These are phyloP conservation scores for Loriculus beryllinus DNA, from an alignment of 2,797 vertebrate species.

Conservation along the genomic window DNA sequence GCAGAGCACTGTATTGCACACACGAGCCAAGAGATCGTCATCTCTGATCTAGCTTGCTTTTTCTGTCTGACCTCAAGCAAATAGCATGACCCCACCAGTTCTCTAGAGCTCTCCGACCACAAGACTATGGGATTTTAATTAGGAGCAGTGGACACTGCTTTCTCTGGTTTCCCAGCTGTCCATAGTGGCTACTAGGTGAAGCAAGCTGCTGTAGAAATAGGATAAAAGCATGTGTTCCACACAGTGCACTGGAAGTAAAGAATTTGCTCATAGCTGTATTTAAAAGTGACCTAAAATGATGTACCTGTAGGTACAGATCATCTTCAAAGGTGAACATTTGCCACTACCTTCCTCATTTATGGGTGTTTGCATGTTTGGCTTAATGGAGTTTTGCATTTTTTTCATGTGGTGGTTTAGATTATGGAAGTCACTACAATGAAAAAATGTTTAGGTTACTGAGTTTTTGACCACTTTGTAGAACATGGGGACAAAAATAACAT, in stretches of 20 bases:
- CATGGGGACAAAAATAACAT: neutral
- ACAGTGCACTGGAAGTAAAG: neutral
- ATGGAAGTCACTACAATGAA: neutral
- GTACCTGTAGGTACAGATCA: neutral
- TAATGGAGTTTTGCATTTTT: neutral
- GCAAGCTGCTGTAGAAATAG: neutral
- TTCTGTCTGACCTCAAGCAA: conserved; percentile 43
- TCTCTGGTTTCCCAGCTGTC: neutral
- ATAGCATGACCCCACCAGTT: neutral
- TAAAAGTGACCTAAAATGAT: neutral
- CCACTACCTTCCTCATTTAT: neutral
- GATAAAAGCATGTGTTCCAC: neutral
- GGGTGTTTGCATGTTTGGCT: neutral
- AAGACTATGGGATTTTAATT: conserved; percentile 38
- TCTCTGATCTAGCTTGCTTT: neutral
- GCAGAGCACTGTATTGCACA: neutral
- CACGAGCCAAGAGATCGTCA: conserved; percentile 4
- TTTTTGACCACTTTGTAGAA: neutral
- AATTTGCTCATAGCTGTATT: neutral
- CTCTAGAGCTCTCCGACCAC: conserved; percentile 12
- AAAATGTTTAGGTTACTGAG: neutral
- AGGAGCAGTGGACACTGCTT: conserved; percentile 14
- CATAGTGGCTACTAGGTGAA: neutral
- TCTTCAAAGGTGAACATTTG: neutral
- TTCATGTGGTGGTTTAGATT: neutral